These are phyloP conservation scores for Tragelaphus strepsiceros DNA, from an alignment of 2,113 vertebrate genomes.

Conservation along the genomic window DNA sequence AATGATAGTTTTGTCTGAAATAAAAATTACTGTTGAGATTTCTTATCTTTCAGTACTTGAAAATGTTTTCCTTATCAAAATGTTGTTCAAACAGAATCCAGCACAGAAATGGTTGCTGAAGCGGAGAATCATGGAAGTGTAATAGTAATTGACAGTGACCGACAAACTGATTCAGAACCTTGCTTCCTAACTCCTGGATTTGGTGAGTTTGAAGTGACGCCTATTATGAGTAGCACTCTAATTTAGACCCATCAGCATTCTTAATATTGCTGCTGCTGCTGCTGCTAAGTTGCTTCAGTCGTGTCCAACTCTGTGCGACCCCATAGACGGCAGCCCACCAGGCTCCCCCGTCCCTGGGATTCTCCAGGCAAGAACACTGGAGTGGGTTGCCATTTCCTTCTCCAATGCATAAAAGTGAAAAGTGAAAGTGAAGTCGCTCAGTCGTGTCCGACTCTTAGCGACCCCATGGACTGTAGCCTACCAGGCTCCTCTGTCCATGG, in stretches of 20 bases:
- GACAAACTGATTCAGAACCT: background rate
- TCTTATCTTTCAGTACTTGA: slow-evolving; percentile 5
- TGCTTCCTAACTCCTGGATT: background rate
- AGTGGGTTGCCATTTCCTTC: too few relatives aligned
- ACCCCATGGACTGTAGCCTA: too few relatives aligned
- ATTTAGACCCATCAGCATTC: background rate
- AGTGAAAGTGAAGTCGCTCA: too few relatives aligned
- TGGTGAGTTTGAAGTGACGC: slow-evolving; percentile 16
- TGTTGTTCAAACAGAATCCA: slow-evolving; percentile 25
- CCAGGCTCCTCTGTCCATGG: background rate
- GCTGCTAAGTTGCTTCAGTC: too few relatives aligned
- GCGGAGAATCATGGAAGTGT: background rate
- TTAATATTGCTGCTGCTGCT: too few relatives aligned
- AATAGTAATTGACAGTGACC: background rate
- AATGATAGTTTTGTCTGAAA: background rate
- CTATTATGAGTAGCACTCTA: background rate
- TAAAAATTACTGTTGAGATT: background rate
- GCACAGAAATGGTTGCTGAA: background rate
- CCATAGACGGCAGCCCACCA: too few relatives aligned
- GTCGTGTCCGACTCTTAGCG: too few relatives aligned
- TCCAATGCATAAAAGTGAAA: too few relatives aligned
- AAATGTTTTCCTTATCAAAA: slow-evolving; percentile 39
- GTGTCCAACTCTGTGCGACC: too few relatives aligned
- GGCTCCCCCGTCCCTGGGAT: too few relatives aligned
- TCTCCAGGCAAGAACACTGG: too few relatives aligned